A percentile compares a stretch with the other conserved stretches of the same genome.
Evolutionary conservation across 2,797 vertebrate genomes (phyloP).

Genomic region (Miopithecus talapoin): DNA sequence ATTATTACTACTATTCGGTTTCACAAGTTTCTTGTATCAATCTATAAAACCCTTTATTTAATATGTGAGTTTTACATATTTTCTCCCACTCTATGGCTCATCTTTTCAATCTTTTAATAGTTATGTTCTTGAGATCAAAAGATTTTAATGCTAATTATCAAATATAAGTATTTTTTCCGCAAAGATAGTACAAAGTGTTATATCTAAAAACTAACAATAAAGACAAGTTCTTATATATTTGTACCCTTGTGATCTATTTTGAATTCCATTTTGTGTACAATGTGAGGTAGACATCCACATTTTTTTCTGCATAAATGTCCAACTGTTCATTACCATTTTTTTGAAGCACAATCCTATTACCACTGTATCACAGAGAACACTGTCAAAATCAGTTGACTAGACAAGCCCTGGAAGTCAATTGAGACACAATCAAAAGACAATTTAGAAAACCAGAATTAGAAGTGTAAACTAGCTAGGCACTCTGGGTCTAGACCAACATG

Average conservation of each 20-base stretch:
- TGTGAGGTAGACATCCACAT: background rate
- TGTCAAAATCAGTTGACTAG: background rate
- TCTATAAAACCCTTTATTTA: background rate
- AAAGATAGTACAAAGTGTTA: background rate
- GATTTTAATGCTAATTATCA: background rate
- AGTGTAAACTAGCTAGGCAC: background rate
- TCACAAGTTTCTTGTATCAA: background rate
- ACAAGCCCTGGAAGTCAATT: background rate
- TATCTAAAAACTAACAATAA: too few relatives aligned
- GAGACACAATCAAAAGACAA: background rate
- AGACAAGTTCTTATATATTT: too few relatives aligned
- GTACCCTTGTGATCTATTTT: background rate
- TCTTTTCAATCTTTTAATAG: background rate
- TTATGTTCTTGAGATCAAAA: background rate
- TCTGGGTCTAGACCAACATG: background rate
- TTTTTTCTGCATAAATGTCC: background rate
- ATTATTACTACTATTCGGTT: background rate
- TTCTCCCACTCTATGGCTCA: too few relatives aligned
- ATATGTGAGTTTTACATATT: background rate
- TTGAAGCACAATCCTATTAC: background rate
- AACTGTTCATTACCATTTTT: background rate
- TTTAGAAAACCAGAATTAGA: background rate
- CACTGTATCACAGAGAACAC: background rate
- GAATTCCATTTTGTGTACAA: background rate
- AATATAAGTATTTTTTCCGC: background rate